phyloP scores from a whole-genome alignment of 2,888 invertebrate genomes.

The Epicampocera succincta region DNA sequence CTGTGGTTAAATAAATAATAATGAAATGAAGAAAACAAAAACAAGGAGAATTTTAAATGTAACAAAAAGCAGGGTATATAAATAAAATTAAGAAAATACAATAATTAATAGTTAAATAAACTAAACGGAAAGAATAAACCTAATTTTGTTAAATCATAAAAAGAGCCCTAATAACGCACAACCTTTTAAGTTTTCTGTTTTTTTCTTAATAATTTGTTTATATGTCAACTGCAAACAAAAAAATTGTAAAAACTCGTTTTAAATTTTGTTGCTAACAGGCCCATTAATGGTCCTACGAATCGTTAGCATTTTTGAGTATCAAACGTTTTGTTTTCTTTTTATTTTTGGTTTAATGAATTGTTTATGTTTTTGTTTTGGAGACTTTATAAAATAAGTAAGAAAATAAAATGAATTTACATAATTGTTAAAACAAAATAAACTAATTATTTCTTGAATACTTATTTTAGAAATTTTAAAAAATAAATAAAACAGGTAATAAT shows the following conservation, averaged over 20 bases:
- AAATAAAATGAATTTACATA: slow-evolving; percentile 33
- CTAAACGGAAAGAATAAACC: slow-evolving; percentile 37
- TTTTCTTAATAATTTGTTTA: slow-evolving; percentile 43
- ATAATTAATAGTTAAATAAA: slow-evolving; percentile 41
- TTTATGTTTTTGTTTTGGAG: too few species aligned
- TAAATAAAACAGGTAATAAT: slow-evolving; percentile 18
- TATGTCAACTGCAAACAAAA: slow-evolving; percentile 70
- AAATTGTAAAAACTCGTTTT: slow-evolving; percentile 27
- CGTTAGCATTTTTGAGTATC: neutral
- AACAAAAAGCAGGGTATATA: slow-evolving; percentile 53
- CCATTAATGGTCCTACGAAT: slow-evolving; percentile 20
- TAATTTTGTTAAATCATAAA: slow-evolving; percentile 39
- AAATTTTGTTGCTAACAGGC: slow-evolving; percentile 20
- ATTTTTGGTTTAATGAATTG: neutral
- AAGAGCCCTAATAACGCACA: slow-evolving; percentile 58
- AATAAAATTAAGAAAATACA: slow-evolving; percentile 31
- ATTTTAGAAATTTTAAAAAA: slow-evolving; percentile 6
- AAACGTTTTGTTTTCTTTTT: slow-evolving; percentile 19
- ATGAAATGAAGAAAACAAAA: slow-evolving; percentile 11
- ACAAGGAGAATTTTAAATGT: slow-evolving; percentile 18
- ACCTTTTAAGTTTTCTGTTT: slow-evolving; percentile 48
- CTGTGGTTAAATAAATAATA: slow-evolving; percentile 32
- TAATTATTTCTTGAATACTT: slow-evolving; percentile 42
- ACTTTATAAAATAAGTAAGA: neutral
- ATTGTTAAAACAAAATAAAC: slow-evolving; percentile 25